Percentiles rank a stretch among this genome's conserved stretches.
phyloP scores from a whole-genome alignment of 2,113 vertebrate species.

The Bombycilla garrulus region DNA sequence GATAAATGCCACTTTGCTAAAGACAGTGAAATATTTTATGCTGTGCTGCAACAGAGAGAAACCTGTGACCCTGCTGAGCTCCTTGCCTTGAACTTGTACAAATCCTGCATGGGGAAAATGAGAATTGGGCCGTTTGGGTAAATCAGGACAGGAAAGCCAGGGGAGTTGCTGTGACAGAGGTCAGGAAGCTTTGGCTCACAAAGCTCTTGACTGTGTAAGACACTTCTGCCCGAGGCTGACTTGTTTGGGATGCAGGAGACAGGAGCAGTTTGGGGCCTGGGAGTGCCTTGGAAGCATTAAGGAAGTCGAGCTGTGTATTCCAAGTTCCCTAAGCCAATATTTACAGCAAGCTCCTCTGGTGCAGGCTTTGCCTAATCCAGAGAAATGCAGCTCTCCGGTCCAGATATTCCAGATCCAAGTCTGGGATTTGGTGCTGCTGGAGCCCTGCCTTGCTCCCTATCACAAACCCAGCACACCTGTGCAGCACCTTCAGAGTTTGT shows the following conservation, averaged over 20 bases:
- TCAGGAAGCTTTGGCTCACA: background rate
- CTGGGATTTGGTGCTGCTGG: background rate
- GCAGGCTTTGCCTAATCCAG: background rate
- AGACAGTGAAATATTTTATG: background rate
- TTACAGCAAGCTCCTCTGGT: background rate
- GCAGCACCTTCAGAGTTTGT: background rate
- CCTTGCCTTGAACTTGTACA: background rate
- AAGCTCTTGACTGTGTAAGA: background rate
- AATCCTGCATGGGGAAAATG: rapidly evolving
- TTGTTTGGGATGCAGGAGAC: background rate
- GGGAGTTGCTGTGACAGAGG: background rate
- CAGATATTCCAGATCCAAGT: background rate
- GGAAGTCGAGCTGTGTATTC: background rate
- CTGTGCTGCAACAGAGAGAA: background rate
- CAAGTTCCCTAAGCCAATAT: background rate
- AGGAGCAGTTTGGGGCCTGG: background rate
- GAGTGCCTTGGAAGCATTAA: background rate
- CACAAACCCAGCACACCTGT: background rate
- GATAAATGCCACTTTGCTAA: background rate
- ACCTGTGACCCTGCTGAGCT: background rate
- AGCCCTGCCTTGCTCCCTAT: background rate
- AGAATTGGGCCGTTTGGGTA: rapidly evolving
- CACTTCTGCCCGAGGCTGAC: background rate
- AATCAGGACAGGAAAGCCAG: background rate
- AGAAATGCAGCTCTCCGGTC: background rate